Evolutionary conservation across 2,113 vertebrate species (phyloP).

Genomic region (Elephas maximus): DNA sequence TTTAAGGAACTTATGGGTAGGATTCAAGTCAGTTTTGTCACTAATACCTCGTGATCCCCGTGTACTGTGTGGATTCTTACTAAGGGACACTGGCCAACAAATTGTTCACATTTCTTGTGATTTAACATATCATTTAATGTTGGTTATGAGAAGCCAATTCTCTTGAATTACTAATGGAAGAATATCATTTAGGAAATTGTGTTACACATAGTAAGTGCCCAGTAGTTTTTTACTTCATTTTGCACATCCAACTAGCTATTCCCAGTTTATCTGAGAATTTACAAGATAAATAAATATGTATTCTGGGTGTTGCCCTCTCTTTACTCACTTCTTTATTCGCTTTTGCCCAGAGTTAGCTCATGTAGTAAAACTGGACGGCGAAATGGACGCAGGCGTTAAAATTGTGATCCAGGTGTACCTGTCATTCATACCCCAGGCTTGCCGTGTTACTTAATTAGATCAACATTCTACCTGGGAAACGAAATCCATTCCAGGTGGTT

Average conservation of each 20-base stretch:
- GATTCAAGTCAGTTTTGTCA: background rate
- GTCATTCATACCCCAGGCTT: background rate
- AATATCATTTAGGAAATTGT: background rate
- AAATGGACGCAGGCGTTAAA: background rate
- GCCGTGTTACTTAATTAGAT: background rate
- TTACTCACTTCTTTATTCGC: background rate
- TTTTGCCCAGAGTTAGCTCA: background rate
- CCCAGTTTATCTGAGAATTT: background rate
- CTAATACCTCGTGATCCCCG: background rate
- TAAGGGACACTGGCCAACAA: background rate
- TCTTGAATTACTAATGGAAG: background rate
- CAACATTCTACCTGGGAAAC: background rate
- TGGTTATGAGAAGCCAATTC: background rate
- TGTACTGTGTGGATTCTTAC: background rate
- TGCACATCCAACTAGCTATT: background rate
- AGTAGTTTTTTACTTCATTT: background rate
- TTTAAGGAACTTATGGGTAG: background rate
- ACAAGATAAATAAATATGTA: background rate
- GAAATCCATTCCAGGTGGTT: background rate
- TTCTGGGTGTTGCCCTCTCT: background rate
- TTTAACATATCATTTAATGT: background rate
- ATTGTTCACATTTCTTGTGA: background rate
- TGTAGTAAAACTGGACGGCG: background rate
- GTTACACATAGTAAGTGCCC: background rate
- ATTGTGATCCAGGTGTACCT: background rate